Evolutionary conservation across 2,888 invertebrate genomes (phyloP), one percentile per base, ranked within the genome.

Genomic region (Drosophila barbarae): DNA sequence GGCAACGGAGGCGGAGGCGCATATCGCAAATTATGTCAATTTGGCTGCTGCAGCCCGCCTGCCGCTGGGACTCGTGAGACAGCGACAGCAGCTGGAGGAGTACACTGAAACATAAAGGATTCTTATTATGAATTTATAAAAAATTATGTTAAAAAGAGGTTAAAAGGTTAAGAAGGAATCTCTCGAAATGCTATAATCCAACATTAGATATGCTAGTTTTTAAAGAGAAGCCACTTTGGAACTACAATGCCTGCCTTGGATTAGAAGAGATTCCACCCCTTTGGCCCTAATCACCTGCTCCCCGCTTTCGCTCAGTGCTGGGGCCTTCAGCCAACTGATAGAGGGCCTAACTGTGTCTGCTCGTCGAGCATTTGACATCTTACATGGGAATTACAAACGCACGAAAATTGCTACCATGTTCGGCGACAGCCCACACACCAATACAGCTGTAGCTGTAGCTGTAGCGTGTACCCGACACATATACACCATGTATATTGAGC

Each of bases 331-430:
- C 65, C 47, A 42, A 49, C 58, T 71, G 69, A 70, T 64, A 64
- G 56, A 57, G 70, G 39, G 34, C 51, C 63, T 70, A 70, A 70
- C 71, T 68, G 65, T 47, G 54, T 59, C 53, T 60, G 53, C 69
- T 71, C 61, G 68, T 70, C 77, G 76, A 72, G 81, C 81, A 65
- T 81, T 82, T 84, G 85, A 84, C 80, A 74, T 73, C 78, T 72
- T 76, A 85, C 84, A 85, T 84, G 86, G 80, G 82, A 77, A 82
- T 85, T 82, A 78, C 84, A 83, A 77, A 77, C 79, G 85, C 68
- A 79, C 74, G 83, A 82, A 80, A 84, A 79, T 82, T 74, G 83
- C 72, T 78, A 74, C 79, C 84, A 78, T 74, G 78, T 78, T 84
- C 68, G 75, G 73, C 69, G 57, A 68, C 77, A 77, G 58, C 56